These are phyloP conservation scores for Macaca mulatta DNA, from an alignment of 2,113 vertebrate genomes.

Conservation along the genomic window DNA sequence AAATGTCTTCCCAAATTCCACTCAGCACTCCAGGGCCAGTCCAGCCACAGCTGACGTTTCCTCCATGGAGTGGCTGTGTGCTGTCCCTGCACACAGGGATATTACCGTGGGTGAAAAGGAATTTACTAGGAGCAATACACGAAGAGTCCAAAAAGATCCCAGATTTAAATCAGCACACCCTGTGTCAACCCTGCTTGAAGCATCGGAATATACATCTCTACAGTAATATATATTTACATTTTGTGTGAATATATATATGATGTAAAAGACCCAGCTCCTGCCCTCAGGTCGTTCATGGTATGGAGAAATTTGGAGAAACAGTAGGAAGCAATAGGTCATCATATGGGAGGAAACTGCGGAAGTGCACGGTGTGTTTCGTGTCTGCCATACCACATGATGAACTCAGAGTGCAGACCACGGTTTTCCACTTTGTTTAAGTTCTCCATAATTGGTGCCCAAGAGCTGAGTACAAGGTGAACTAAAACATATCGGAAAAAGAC, in stretches of 20 bases:
- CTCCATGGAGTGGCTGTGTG: too few species aligned
- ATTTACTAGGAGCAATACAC: not conserved
- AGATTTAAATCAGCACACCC: not conserved
- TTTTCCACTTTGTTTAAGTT: not conserved
- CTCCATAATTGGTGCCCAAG: not conserved
- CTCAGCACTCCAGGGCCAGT: not conserved
- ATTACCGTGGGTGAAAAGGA: not conserved
- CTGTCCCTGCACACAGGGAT: not conserved
- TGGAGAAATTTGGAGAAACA: not conserved
- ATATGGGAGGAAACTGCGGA: not conserved
- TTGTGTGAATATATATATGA: not conserved
- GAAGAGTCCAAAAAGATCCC: not conserved
- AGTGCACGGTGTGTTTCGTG: accelerated
- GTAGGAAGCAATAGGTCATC: not conserved
- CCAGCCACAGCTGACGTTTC: accelerated
- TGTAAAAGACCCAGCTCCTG: not conserved
- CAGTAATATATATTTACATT: too few species aligned
- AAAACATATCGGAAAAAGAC: not conserved
- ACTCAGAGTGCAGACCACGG: not conserved
- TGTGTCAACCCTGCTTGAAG: not conserved
- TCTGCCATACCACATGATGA: not conserved
- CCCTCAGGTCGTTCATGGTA: not conserved
- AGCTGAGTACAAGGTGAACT: not conserved
- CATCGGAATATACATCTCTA: too few species aligned
- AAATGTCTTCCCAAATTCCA: not conserved